A percentile compares a stretch with the other conserved stretches of the same genome.
These are phyloP conservation scores for Sweltsa coloradensis DNA, from an alignment of 1,140 invertebrate species.

Conservation along the genomic window DNA sequence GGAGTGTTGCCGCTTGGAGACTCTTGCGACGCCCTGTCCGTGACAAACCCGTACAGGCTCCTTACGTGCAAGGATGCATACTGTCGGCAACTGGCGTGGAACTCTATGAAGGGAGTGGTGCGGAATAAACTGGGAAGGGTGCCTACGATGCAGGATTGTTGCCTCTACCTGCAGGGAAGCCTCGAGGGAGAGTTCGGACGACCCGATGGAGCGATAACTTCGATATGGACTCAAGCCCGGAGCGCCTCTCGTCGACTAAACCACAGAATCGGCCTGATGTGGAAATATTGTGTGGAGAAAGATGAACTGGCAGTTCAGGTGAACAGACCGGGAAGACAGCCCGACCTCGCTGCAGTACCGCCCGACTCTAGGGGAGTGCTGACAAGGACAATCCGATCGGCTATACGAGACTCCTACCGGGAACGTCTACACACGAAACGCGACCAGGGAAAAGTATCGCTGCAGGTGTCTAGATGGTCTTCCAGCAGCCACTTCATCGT, in stretches of 20 bases:
- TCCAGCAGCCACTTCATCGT: constrained; percentile 21
- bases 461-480: not conserved
- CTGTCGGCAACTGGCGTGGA: too few species aligned
- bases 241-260: not conserved
- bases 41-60: too few species aligned
- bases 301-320: not conserved
- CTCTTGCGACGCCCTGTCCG: too few species aligned
- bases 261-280: not conserved
- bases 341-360: not conserved
- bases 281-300: not conserved
- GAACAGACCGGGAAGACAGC: not conserved
- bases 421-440: not conserved
- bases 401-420: not conserved
- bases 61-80: too few species aligned
- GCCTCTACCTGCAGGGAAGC: not conserved
- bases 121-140: not conserved
- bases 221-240: not conserved
- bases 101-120: not conserved
- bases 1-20: constrained; percentile 10
- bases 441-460: not conserved
- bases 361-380: not conserved
- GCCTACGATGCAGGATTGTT: not conserved
- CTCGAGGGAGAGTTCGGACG: not conserved
- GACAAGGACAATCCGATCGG: not conserved
- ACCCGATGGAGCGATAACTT: not conserved